A percentile compares a stretch with the other conserved stretches of the same genome.
phyloP scores from a whole-genome alignment of 2,888 invertebrate genomes.

The Gryllus longicercus region DNA sequence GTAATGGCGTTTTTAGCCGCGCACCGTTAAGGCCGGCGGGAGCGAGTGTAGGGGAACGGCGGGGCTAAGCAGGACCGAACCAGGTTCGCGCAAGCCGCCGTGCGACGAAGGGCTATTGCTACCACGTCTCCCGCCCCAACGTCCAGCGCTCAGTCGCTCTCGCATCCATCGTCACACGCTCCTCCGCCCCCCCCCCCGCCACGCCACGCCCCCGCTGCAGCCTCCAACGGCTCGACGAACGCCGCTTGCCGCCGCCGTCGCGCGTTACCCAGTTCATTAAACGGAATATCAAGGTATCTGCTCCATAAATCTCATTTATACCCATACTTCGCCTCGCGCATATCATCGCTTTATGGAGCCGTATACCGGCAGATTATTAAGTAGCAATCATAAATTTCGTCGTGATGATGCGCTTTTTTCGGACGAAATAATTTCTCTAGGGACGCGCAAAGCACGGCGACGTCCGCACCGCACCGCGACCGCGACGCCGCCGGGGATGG shows the following conservation, averaged over 20 bases:
- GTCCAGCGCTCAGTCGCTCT: neutral
- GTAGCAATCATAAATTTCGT: slow-evolving; percentile 6
- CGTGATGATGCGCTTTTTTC: slow-evolving; percentile 3
- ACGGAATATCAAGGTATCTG: slow-evolving; percentile 17
- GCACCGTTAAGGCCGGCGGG: neutral
- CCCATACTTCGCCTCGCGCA: slow-evolving; percentile 9
- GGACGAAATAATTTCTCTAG: slow-evolving; percentile 10
- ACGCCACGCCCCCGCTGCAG: neutral
- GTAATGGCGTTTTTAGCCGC: neutral
- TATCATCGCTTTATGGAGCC: slow-evolving; percentile 11
- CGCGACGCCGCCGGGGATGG: neutral
- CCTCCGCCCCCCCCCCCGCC: neutral
- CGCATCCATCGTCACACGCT: too few relatives aligned
- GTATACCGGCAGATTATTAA: slow-evolving; percentile 17
- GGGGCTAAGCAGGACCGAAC: too few relatives aligned
- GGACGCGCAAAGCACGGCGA: neutral
- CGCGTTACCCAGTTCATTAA: neutral
- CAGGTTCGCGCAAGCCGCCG: neutral
- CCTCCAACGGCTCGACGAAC: neutral
- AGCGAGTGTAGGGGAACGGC: neutral
- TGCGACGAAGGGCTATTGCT: neutral
- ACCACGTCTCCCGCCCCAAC: neutral
- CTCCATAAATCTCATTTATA: slow-evolving; percentile 17
- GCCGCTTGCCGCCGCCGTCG: neutral
- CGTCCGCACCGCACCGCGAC: neutral